These are phyloP conservation scores for Onthophagus sagittarius DNA, from an alignment of 2,888 invertebrate species.

Conservation along the genomic window DNA sequence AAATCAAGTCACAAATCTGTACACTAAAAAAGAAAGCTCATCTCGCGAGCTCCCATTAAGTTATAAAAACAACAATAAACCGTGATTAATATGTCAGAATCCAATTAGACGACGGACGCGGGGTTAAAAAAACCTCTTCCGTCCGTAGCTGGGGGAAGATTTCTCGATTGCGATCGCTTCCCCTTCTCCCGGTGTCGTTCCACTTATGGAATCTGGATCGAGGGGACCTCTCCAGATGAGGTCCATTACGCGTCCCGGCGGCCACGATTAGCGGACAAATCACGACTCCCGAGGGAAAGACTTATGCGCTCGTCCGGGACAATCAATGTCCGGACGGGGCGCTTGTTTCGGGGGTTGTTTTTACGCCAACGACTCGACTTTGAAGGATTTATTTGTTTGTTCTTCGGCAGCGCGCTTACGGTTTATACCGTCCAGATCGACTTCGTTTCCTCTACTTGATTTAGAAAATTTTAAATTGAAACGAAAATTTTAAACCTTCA, in stretches of 20 bases:
- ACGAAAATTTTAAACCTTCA: neutral
- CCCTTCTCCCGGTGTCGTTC: constrained; percentile 25
- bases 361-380: constrained; percentile 38
- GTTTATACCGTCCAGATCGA: constrained; percentile 1
- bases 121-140: constrained; percentile 34
- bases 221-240: constrained; percentile 35
- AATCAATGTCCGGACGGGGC: constrained; percentile 43
- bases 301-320: constrained; percentile 47
- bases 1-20: neutral
- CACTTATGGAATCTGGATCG: constrained; percentile 39
- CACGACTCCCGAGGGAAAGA: constrained; percentile 45
- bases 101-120: constrained; percentile 36
- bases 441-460: neutral
- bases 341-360: constrained; percentile 38
- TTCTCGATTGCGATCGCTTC: constrained; percentile 19
- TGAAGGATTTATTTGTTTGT: constrained; percentile 46
- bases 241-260: constrained; percentile 44
- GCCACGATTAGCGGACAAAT: constrained; percentile 49
- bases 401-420: constrained; percentile 22
- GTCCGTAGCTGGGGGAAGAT: constrained; percentile 5
- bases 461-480: neutral
- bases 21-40: neutral
- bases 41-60: neutral
- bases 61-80: constrained; percentile 20
- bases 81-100: constrained; percentile 28